These are phyloP conservation scores for Caenorhabditis inopinata DNA, from an alignment of 1,140 invertebrate species.

Conservation along the genomic window DNA sequence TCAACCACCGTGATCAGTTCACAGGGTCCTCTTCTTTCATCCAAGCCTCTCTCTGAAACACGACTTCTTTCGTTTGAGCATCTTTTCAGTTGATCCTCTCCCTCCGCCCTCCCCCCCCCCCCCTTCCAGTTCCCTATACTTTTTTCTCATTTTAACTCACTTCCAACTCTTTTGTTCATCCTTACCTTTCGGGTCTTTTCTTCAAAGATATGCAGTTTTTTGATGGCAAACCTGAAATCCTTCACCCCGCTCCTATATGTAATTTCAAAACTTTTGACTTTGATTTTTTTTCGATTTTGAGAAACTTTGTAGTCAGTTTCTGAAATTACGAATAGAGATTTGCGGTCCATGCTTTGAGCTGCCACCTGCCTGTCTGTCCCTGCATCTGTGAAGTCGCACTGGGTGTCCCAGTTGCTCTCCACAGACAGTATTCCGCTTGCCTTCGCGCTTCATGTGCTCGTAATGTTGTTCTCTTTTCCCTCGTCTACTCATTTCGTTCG, in stretches of 20 bases:
- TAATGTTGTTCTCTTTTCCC: not conserved
- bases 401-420: too few relatives aligned
- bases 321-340: too few relatives aligned
- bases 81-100: not conserved
- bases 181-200: not conserved
- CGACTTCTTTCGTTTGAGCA: slow-evolving; percentile 14
- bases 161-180: too few relatives aligned
- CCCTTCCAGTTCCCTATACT: too few relatives aligned
- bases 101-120: not conserved
- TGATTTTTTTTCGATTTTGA: too few relatives aligned
- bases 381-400: too few relatives aligned
- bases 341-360: too few relatives aligned
- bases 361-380: too few relatives aligned
- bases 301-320: too few relatives aligned
- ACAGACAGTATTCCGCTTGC: not conserved
- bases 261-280: too few relatives aligned
- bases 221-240: not conserved
- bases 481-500: not conserved
- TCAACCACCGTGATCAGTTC: not conserved
- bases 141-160: not conserved
- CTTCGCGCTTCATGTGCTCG: not conserved
- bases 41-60: not conserved
- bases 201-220: too few relatives aligned
- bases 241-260: too few relatives aligned
- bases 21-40: not conserved